These are phyloP conservation scores for Pipistrellus nathusii DNA, from an alignment of 2,797 vertebrate species.

Conservation along the genomic window DNA sequence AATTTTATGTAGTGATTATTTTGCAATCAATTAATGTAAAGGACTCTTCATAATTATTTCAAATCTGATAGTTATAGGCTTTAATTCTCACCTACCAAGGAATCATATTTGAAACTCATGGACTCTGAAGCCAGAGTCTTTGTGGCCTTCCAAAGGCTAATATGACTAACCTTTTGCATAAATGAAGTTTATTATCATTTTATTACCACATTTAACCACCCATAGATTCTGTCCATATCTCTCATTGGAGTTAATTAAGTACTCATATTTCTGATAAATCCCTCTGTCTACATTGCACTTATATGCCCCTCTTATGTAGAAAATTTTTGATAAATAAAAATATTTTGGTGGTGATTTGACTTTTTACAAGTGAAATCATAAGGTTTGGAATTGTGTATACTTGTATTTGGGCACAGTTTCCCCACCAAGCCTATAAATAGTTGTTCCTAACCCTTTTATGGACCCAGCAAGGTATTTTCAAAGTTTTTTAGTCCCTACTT, in stretches of 20 bases:
- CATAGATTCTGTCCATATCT: not conserved
- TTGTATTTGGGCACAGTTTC: not conserved
- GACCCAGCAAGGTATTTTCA: not conserved
- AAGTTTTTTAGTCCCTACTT: not conserved
- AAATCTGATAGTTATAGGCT: slow-evolving; percentile 25
- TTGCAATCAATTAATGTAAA: not conserved
- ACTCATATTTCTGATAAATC: not conserved
- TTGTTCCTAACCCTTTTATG: not conserved
- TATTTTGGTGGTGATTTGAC: not conserved
- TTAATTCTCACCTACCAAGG: slow-evolving; percentile 10
- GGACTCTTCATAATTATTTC: slow-evolving; percentile 32
- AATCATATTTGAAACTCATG: slow-evolving; percentile 23
- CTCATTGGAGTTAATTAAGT: not conserved
- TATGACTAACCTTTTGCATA: not conserved
- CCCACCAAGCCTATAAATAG: not conserved
- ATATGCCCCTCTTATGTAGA: not conserved
- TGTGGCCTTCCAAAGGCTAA: slow-evolving; percentile 18
- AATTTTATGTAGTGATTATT: slow-evolving; percentile 31
- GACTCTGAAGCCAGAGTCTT: not conserved
- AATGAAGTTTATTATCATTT: not conserved
- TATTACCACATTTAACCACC: not conserved
- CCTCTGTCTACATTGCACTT: not conserved
- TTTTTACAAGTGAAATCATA: not conserved
- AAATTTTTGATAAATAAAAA: slow-evolving; percentile 16
- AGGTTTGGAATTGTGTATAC: not conserved